A percentile compares a stretch with the other conserved stretches of the same genome.
phyloP scores from a whole-genome alignment of 2,888 invertebrate genomes.

The Morpho deidamia region DNA sequence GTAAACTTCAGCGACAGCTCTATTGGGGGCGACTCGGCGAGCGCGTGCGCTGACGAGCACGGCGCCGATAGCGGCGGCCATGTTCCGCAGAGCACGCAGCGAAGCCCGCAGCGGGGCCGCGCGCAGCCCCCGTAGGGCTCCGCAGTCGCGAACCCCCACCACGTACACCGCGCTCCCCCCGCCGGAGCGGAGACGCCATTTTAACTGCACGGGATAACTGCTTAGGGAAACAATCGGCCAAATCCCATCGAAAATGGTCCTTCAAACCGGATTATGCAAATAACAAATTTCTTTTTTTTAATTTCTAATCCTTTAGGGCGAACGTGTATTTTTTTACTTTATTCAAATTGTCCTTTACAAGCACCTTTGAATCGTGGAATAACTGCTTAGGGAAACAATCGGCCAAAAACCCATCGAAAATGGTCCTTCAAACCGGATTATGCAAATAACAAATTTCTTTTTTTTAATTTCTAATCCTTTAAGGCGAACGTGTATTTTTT shows the following conservation, averaged over 20 bases:
- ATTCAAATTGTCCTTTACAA: too few relatives aligned
- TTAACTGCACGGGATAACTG: conserved; percentile 80
- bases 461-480: too few relatives aligned
- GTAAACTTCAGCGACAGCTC: conserved; percentile 89
- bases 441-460: too few relatives aligned
- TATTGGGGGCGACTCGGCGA: conserved; percentile 55
- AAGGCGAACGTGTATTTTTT: too few relatives aligned
- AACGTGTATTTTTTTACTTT: too few relatives aligned
- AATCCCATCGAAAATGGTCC: background rate
- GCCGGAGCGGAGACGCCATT: conserved; percentile 94
- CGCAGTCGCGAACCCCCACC: conserved; percentile 95
- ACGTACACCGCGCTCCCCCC: conserved; percentile 99
- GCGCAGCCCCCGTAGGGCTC: conserved; percentile 90
- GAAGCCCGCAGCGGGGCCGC: conserved; percentile 92
- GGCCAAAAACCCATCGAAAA: background rate
- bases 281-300: too few relatives aligned
- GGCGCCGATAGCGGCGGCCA: conserved; percentile 93
- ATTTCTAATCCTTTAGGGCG: too few relatives aligned
- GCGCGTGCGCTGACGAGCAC: conserved; percentile 65
- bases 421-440: too few relatives aligned
- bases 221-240: background rate
- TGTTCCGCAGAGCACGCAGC: conserved; percentile 88
- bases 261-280: too few relatives aligned
- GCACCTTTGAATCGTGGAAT: too few relatives aligned
- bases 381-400: too few relatives aligned